phyloP scores from a whole-genome alignment of 2,113 vertebrate species.

The Amblyopsis rosae region DNA sequence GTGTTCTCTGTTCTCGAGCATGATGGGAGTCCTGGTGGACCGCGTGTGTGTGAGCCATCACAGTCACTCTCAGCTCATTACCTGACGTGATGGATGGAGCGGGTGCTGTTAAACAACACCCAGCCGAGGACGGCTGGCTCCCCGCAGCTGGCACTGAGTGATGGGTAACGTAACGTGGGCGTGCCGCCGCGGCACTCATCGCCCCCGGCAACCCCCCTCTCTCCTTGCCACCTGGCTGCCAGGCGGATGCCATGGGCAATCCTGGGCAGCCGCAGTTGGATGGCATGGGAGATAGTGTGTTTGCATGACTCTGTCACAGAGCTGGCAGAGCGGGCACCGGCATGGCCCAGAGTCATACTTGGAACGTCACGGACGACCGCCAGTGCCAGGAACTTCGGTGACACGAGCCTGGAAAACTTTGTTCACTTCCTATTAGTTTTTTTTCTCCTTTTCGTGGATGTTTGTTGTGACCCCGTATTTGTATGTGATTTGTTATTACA shows the following conservation, averaged over 20 bases:
- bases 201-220: conserved; percentile 51
- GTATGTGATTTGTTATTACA: background rate
- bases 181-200: conserved; percentile 52
- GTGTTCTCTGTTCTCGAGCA: conserved; percentile 39
- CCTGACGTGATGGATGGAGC: conserved; percentile 75
- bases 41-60: conserved; percentile 36
- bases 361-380: background rate
- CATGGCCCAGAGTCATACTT: conserved; percentile 25
- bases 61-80: conserved; percentile 76
- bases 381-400: background rate
- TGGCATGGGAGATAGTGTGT: conserved; percentile 43
- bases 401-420: too few species aligned
- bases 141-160: conserved; percentile 68
- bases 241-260: conserved; percentile 50
- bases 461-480: background rate
- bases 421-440: too few species aligned
- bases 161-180: conserved; percentile 60
- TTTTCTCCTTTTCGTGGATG: background rate
- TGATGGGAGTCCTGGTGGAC: conserved; percentile 10
- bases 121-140: conserved; percentile 63
- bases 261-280: conserved; percentile 59
- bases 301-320: conserved; percentile 51
- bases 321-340: conserved; percentile 30
- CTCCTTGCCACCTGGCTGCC: conserved; percentile 70
- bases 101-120: conserved; percentile 70